Base-by-base conservation (phyloP, 2,888 invertebrate species). In the Thalpophila matura region DNA sequence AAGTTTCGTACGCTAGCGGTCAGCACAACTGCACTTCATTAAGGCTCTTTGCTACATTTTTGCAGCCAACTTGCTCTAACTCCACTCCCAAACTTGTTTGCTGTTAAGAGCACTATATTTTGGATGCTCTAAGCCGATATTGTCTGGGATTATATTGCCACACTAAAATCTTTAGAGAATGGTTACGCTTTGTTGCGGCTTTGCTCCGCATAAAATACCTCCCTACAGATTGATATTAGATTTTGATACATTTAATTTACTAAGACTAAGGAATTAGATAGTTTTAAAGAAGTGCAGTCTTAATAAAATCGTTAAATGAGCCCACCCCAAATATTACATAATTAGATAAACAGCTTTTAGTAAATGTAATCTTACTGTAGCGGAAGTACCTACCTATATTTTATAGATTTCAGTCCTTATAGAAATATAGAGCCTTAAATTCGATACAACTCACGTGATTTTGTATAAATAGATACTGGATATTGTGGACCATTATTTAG, bases 21-120 rank as follows among this genome's bases (percentile, higher is more conserved):
- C 47, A 63, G 43, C 27, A 42, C 38, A 56, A 54, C 47, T 53
- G 55, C 71, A 71, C 42, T 64, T 60, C 47, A 53, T 46, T 76
- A 71, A 29, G 16, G 31, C 24, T 22, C 24, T 47, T 45, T n/a
- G 29, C 29, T 29, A 50, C 49, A 56, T 71, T 74, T 75, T 75
- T 75, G 40, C 29, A 46, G 12, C 24, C 20, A 59, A 70, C 54
- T 63, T 47, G 38, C 27, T 40, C 43, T 20, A 56, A 40, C 54
- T 45, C 26, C 38, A 18, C 46, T 70, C 35, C 35, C 22, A 31
- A 55, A 60, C 51, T 55, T 43, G 50, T 61, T 38, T 35, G 24
- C 20, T 35, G 38, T 22, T 67, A 40, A 38, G n/a, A 42, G 27
- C 43, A 24, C 43, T 45, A 27, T 33, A 54, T 70, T 69, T 63